A percentile compares a stretch with the other conserved stretches of the same genome.
Evolutionary conservation across 2,113 vertebrate species (phyloP).

Genomic region (Prunella fulvescens): DNA sequence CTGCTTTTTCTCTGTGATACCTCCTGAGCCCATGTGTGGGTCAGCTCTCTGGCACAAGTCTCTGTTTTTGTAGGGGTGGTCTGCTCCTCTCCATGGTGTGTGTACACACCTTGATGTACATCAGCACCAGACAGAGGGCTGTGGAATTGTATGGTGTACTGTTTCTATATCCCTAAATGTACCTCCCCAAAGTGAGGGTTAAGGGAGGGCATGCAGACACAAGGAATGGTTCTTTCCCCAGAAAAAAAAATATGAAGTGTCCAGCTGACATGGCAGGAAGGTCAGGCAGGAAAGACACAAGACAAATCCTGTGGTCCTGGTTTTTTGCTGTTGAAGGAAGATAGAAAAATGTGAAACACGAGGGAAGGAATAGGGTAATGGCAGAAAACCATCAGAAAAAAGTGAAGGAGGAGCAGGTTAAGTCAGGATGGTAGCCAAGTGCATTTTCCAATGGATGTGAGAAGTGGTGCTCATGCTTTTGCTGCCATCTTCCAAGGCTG

Average conservation of each 20-base stretch:
- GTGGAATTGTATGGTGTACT: not conserved
- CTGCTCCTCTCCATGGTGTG: not conserved
- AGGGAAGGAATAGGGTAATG: not conserved
- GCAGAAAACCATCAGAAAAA: not conserved
- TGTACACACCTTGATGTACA: too few relatives aligned
- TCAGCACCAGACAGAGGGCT: not conserved
- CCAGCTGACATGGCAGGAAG: not conserved
- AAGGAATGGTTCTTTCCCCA: not conserved
- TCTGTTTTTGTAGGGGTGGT: not conserved
- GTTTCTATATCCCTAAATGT: not conserved
- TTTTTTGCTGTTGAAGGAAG: not conserved
- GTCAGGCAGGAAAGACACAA: not conserved
- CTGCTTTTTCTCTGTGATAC: not conserved
- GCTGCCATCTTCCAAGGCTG: not conserved
- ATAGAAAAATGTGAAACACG: not conserved
- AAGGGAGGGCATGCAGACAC: not conserved
- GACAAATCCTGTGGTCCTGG: not conserved
- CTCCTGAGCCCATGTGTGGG: not conserved
- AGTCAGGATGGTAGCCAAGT: not conserved
- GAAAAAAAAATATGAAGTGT: not conserved
- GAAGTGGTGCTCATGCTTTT: not conserved
- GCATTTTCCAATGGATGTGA: not conserved
- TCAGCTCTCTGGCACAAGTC: not conserved
- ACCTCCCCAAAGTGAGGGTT: not conserved
- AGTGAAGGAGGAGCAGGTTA: not conserved